Evolutionary conservation across 2,888 invertebrate genomes (phyloP), one percentile per base, ranked within the genome.

Genomic region (Mesorhabditis belari): DNA sequence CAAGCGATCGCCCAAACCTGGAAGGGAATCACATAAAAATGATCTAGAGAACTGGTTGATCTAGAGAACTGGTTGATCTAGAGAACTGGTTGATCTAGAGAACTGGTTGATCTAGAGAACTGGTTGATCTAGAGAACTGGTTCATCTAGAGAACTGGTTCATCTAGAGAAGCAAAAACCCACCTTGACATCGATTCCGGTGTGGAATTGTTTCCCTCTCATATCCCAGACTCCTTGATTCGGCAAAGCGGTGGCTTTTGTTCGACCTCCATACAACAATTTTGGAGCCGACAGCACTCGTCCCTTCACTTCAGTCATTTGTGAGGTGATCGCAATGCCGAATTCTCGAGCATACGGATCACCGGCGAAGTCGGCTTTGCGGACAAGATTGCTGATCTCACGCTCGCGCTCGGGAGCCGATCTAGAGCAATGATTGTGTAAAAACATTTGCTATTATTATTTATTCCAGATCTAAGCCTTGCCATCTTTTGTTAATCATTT

Each of bases 1-100:
- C 98, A 99, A 29, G 98, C 98, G 76, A 99, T 98, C 21, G 98
- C 98, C 98, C 98, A 99, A n/a, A n/a, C n/a, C n/a, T n/a, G n/a
- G n/a, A n/a, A n/a, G n/a, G n/a, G n/a, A n/a, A n/a, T n/a, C n/a
- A n/a, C n/a, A n/a, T n/a, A n/a, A n/a, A n/a, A n/a, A n/a, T n/a
- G n/a, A n/a, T n/a, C n/a, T n/a, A n/a, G n/a, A n/a, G n/a, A n/a
- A n/a, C n/a, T n/a, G n/a, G n/a, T n/a, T n/a, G n/a, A n/a, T n/a
- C n/a, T n/a, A n/a, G n/a, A n/a, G n/a, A n/a, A n/a, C n/a, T n/a
- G n/a, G n/a, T n/a, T n/a, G n/a, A n/a, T n/a, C n/a, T n/a, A n/a
- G n/a, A n/a, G n/a, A n/a, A n/a, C n/a, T n/a, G n/a, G n/a, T n/a
- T n/a, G n/a, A n/a, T n/a, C n/a, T n/a, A n/a, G n/a, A n/a, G n/a